Evolutionary conservation across 1,140 invertebrate genomes (phyloP).

Genomic region (Drosophila novamexicana): DNA sequence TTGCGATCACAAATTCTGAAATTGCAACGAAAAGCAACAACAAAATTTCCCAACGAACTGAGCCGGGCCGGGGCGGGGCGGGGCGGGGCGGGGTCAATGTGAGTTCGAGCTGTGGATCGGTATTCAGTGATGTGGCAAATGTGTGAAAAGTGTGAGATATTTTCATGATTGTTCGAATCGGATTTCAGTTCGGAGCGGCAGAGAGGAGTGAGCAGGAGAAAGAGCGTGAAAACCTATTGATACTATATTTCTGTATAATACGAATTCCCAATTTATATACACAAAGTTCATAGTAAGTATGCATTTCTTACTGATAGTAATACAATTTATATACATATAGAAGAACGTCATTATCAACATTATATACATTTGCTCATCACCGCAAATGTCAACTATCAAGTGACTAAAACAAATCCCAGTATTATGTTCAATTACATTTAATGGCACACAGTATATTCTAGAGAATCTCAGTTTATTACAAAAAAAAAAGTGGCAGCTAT

Average conservation of each 20-base stretch:
- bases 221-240: neutral
- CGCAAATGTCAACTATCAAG: too few relatives aligned
- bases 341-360: too few relatives aligned
- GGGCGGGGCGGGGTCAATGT: conserved; percentile 11
- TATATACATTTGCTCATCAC: too few relatives aligned
- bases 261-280: too few relatives aligned
- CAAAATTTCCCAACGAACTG: neutral
- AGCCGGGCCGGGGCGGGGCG: neutral
- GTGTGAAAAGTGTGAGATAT: conserved; percentile 37
- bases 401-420: too few relatives aligned
- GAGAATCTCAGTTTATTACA: too few relatives aligned
- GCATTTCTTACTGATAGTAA: too few relatives aligned
- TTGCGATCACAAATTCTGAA: conserved; percentile 84
- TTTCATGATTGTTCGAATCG: conserved; percentile 17
- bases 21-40: conserved; percentile 72
- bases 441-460: too few relatives aligned
- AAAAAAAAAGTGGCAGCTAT: too few relatives aligned
- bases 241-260: neutral
- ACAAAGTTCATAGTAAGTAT: too few relatives aligned
- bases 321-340: too few relatives aligned
- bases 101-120: conserved; percentile 6
- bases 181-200: neutral
- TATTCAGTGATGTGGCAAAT: conserved; percentile 33
- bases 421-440: too few relatives aligned
- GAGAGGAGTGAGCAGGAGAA: neutral